Evolutionary conservation across 2,797 vertebrate species (phyloP).

Genomic region (Pangasius krempfi): DNA sequence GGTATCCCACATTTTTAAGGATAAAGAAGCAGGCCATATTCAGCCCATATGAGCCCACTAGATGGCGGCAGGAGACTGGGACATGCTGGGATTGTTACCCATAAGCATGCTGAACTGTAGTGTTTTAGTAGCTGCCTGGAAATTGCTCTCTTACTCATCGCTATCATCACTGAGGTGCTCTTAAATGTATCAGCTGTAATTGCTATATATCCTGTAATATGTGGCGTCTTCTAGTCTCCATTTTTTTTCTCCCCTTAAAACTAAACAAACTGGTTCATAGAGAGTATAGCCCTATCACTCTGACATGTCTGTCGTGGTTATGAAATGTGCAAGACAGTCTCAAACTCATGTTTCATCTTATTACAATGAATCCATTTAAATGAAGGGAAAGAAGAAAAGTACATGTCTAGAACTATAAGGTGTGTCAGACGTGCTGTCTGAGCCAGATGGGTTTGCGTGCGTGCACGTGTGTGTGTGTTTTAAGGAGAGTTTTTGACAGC

Average conservation of each 20-base stretch:
- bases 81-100: background rate
- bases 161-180: background rate
- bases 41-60: conserved; percentile 5
- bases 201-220: background rate
- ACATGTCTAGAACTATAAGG: background rate
- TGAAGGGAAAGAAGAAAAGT: background rate
- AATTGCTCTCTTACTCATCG: background rate
- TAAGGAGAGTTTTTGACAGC: background rate
- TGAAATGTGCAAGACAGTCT: background rate
- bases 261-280: background rate
- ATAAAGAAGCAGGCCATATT: background rate
- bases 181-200: background rate
- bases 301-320: background rate
- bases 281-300: background rate
- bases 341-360: background rate
- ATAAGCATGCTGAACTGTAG: background rate
- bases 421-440: background rate
- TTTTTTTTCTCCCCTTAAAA: background rate
- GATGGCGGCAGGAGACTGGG: background rate
- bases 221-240: background rate
- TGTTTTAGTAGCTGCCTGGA: background rate
- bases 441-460: background rate
- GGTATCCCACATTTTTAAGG: background rate
- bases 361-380: conserved; percentile 15
- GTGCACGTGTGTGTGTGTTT: background rate